Evolutionary conservation across 2,797 vertebrate species (phyloP).

Genomic region (Rhinogobio ventralis): DNA sequence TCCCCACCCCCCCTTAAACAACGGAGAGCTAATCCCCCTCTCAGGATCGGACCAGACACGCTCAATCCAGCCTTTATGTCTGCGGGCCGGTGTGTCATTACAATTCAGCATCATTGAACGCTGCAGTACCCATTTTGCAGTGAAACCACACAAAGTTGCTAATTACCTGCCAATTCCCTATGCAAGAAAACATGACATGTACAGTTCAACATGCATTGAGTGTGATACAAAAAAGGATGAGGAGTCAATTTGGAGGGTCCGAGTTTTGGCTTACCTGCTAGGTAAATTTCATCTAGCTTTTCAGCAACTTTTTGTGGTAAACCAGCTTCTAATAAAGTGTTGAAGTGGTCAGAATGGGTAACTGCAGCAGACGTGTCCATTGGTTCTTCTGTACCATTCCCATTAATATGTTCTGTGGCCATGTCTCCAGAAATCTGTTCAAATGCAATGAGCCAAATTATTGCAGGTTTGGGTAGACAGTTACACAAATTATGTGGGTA

Average conservation of each 20-base stretch:
- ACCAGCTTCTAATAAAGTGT: conserved; percentile 92
- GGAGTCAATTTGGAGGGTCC: conserved; percentile 40
- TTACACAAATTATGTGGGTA: conserved; percentile 6
- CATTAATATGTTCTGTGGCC: conserved; percentile 98
- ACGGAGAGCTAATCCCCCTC: conserved; percentile 54
- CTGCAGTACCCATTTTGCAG: conserved; percentile 82
- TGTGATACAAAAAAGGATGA: conserved; percentile 1
- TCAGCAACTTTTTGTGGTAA: conserved; percentile 95
- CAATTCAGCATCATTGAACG: conserved; percentile 24
- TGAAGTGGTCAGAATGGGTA: conserved; percentile 93
- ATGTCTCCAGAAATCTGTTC: conserved; percentile 94
- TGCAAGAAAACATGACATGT: conserved; percentile 17
- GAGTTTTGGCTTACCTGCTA: conserved; percentile 88
- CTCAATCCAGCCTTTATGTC: conserved; percentile 30
- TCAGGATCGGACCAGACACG: conserved; percentile 36
- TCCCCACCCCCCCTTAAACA: conserved; percentile 15
- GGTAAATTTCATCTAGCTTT: conserved; percentile 97
- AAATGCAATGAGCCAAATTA: conserved; percentile 74
- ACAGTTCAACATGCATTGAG: conserved; percentile 43
- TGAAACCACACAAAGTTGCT: conserved; percentile 88
- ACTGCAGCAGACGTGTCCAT: conserved; percentile 92
- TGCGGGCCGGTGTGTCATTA: not conserved
- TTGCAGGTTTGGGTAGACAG: conserved; percentile 48
- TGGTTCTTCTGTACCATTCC: conserved; percentile 95
- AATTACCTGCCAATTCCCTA: conserved; percentile 64